phyloP scores from a whole-genome alignment of 2,888 invertebrate genomes.

The Parnassius smintheus region DNA sequence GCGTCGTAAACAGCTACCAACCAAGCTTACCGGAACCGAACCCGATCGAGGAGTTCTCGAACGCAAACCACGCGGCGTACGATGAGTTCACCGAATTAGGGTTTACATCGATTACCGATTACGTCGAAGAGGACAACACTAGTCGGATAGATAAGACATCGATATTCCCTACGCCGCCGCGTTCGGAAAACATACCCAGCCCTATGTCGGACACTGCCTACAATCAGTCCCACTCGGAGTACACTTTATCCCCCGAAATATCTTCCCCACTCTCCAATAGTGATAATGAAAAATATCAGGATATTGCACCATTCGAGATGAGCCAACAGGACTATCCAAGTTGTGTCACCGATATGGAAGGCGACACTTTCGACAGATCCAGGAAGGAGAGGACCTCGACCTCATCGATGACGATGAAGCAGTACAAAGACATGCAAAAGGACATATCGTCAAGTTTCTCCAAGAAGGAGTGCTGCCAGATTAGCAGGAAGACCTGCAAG shows the following conservation, averaged over 20 bases:
- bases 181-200: slow-evolving; percentile 56
- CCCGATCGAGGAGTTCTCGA: slow-evolving; percentile 41
- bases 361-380: slow-evolving; percentile 26
- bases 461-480: slow-evolving; percentile 60
- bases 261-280: slow-evolving; percentile 52
- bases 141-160: slow-evolving; percentile 21
- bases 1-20: slow-evolving; percentile 22
- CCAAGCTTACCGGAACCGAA: slow-evolving; percentile 31
- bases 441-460: slow-evolving; percentile 53
- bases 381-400: slow-evolving; percentile 23
- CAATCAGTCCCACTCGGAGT: slow-evolving; percentile 29
- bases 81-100: slow-evolving; percentile 36
- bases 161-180: slow-evolving; percentile 58
- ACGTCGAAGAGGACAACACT: slow-evolving; percentile 28
- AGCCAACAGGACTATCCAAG: slow-evolving; percentile 34
- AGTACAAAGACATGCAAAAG: slow-evolving; percentile 66
- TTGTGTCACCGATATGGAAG: slow-evolving; percentile 30
- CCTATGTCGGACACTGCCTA: slow-evolving; percentile 53
- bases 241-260: slow-evolving; percentile 47
- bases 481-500: slow-evolving; percentile 46
- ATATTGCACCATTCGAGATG: slow-evolving; percentile 42
- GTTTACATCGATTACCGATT: slow-evolving; percentile 28
- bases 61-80: slow-evolving; percentile 33
- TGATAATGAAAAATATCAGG: slow-evolving; percentile 63
- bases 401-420: slow-evolving; percentile 41